Conservation (phyloP, 2,797 vertebrate genomes). For the Apogon hyalosoma region DNA sequence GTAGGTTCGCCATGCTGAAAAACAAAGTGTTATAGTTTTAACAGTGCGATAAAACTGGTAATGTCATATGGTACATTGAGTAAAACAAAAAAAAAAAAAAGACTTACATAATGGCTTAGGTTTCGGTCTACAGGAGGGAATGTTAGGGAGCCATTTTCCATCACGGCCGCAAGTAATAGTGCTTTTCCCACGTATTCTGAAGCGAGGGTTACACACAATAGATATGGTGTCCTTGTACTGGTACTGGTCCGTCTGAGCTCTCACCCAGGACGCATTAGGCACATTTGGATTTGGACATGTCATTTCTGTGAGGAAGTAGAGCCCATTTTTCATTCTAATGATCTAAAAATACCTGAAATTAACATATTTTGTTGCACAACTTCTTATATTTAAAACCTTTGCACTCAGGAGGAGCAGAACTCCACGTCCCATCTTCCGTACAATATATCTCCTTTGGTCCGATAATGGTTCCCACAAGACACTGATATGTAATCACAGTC, state of each 20-base stretch:
- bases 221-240: constrained; percentile 22
- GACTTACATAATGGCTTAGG: constrained; percentile 34
- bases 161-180: constrained; percentile 37
- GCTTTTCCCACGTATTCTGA: constrained; percentile 5
- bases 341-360: background rate
- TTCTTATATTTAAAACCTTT: constrained; percentile 53
- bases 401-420: constrained; percentile 66
- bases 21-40: background rate
- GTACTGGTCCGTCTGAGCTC: background rate
- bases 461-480: constrained; percentile 55
- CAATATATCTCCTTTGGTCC: constrained; percentile 75
- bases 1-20: background rate
- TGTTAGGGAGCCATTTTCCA: constrained; percentile 67
- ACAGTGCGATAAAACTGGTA: background rate
- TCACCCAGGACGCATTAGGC: constrained; percentile 31
- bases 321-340: background rate
- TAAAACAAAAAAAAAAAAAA: background rate
- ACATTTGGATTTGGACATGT: constrained; percentile 65
- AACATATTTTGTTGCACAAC: background rate
- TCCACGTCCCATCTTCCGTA: constrained; percentile 78
- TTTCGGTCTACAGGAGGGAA: constrained; percentile 57
- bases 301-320: constrained; percentile 52
- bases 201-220: constrained; percentile 47
- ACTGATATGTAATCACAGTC: constrained; percentile 63
- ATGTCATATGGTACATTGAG: background rate